Conservation (phyloP, 2,113 vertebrate species). For the Australoheros scitulus region DNA sequence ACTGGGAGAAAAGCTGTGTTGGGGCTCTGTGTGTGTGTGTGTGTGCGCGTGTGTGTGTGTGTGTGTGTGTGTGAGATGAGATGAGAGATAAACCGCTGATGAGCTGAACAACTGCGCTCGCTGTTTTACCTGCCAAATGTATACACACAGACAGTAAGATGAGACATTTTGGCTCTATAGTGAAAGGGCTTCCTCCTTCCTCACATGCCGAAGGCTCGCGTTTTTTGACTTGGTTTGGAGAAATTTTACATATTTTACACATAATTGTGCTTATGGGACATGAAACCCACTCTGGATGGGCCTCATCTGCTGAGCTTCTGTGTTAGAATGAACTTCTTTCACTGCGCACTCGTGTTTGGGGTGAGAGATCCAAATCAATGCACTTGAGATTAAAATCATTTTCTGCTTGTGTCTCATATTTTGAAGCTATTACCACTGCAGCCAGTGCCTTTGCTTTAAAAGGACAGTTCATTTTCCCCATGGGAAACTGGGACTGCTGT, state of each 20-base stretch:
- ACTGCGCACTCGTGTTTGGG: neutral
- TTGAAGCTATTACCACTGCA: fast-evolving
- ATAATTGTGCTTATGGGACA: neutral
- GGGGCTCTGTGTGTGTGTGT: neutral
- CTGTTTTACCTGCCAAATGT: constrained; percentile 39
- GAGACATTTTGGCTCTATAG: neutral
- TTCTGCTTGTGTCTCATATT: neutral
- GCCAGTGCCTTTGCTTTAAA: neutral
- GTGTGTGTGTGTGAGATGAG: constrained; percentile 6
- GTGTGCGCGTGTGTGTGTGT: constrained; percentile 5
- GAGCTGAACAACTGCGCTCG: constrained; percentile 47
- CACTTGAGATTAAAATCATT: neutral
- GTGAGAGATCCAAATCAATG: neutral
- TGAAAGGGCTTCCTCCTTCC: neutral
- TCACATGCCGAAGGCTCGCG: neutral
- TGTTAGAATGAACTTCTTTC: neutral
- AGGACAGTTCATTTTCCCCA: neutral
- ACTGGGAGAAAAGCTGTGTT: constrained; percentile 57
- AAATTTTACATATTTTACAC: neutral
- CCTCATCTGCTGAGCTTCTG: neutral
- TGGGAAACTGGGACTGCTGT: neutral
- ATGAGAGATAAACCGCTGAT: constrained; percentile 48
- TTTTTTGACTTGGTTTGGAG: neutral
- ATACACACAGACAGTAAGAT: constrained; percentile 21
- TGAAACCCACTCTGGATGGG: neutral